phyloP scores from a whole-genome alignment of 2,888 invertebrate species.

The Macaria notata region DNA sequence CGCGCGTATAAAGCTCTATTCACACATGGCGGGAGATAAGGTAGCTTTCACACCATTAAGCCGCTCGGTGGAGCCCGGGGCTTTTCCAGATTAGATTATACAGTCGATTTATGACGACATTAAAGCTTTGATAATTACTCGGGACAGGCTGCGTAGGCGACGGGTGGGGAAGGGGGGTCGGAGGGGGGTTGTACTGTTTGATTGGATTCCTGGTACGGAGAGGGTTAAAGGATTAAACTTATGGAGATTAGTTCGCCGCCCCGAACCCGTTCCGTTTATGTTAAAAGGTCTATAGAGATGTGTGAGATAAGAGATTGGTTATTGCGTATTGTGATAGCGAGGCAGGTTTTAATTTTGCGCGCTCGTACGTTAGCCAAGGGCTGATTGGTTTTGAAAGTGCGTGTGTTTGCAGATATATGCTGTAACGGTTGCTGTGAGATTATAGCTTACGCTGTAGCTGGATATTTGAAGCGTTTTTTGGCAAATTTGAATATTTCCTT shows the following conservation, averaged over 20 bases:
- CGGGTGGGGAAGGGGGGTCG: constrained; percentile 51
- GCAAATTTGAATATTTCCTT: no score
- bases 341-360: constrained; percentile 73
- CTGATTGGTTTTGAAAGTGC: constrained; percentile 53
- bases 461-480: no score
- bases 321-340: constrained; percentile 74
- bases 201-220: constrained; percentile 81
- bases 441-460: no score
- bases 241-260: constrained; percentile 82
- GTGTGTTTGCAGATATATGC: constrained; percentile 28
- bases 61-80: constrained; percentile 80
- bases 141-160: constrained; percentile 82
- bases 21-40: constrained; percentile 83
- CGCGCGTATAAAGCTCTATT: constrained; percentile 81
- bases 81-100: constrained; percentile 84
- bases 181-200: constrained; percentile 79
- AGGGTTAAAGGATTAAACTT: constrained; percentile 82
- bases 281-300: constrained; percentile 80
- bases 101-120: constrained; percentile 83
- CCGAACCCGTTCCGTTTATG: constrained; percentile 79
- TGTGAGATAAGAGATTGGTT: constrained; percentile 80
- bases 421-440: background rate
- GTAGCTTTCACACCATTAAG: constrained; percentile 83
- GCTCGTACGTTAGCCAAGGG: constrained; percentile 43
- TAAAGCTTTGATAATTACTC: constrained; percentile 84